Percentiles rank a stretch among this genome's conserved stretches.
Evolutionary conservation across 2,113 vertebrate genomes (phyloP).

Genomic region (Varanus komodoensis): DNA sequence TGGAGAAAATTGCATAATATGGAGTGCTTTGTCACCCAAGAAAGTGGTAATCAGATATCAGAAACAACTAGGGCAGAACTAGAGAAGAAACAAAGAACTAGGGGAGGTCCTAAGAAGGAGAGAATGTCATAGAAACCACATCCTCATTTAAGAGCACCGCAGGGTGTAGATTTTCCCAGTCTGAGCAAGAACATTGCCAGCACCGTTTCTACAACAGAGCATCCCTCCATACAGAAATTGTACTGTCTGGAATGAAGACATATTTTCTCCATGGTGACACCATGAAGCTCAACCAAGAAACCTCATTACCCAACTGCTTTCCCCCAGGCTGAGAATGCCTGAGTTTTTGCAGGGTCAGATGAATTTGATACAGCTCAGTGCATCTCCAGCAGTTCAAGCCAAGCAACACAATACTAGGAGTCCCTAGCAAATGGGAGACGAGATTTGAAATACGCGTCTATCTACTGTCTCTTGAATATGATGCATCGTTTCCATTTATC

Average conservation of each 20-base stretch:
- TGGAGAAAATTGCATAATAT: neutral
- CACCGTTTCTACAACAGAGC: neutral
- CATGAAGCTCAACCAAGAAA: neutral
- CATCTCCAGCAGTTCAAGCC: neutral
- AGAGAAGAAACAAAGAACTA: no score
- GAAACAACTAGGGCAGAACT: no score
- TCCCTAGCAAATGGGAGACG: neutral
- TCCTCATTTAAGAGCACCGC: neutral
- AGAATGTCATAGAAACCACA: neutral
- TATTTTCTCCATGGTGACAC: neutral
- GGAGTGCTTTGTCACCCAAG: neutral
- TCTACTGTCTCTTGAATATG: neutral
- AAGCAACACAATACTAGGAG: neutral
- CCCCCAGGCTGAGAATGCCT: neutral
- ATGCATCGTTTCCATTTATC: neutral
- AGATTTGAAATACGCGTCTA: no score
- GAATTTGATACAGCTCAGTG: neutral
- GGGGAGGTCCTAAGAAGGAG: neutral
- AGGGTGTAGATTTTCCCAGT: no score
- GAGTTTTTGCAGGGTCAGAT: conserved; percentile 16
- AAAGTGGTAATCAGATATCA: neutral
- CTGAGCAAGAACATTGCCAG: neutral
- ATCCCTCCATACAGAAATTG: neutral
- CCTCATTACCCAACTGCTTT: conserved; percentile 8
- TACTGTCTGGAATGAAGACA: neutral